These are phyloP conservation scores for Trachelus tabidus DNA, from an alignment of 2,888 invertebrate species.

Conservation along the genomic window DNA sequence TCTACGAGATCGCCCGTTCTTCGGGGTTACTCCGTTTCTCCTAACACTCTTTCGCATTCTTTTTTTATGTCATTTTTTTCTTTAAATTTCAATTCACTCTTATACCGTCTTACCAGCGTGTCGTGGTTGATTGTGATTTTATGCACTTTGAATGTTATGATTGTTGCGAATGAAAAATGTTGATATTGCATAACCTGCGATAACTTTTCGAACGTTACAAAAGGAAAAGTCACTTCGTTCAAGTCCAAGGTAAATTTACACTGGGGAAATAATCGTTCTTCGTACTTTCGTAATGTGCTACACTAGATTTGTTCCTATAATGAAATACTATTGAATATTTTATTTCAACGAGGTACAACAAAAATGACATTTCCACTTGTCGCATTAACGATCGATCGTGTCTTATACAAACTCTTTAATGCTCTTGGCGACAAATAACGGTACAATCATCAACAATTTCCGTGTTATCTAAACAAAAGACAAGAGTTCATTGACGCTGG, in stretches of 20 bases:
- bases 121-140: neutral
- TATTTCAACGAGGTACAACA: neutral
- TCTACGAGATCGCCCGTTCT: slow-evolving; percentile 23
- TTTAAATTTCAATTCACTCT: neutral
- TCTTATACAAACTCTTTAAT: neutral
- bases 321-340: neutral
- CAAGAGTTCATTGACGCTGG: neutral
- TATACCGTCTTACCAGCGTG: neutral
- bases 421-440: slow-evolving; percentile 1
- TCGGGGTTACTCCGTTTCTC: neutral
- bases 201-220: neutral
- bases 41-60: neutral
- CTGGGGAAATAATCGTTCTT: neutral
- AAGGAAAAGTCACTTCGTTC: neutral
- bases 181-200: neutral
- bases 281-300: neutral
- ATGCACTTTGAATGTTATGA: neutral
- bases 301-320: neutral
- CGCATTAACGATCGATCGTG: neutral
- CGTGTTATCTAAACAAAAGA: slow-evolving; percentile 13
- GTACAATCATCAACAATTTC: neutral
- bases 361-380: neutral
- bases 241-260: neutral
- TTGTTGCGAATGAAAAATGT: neutral
- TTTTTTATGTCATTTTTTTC: neutral